Evolutionary conservation across 1,140 invertebrate genomes (phyloP).

Genomic region (Nephotettix cincticeps): DNA sequence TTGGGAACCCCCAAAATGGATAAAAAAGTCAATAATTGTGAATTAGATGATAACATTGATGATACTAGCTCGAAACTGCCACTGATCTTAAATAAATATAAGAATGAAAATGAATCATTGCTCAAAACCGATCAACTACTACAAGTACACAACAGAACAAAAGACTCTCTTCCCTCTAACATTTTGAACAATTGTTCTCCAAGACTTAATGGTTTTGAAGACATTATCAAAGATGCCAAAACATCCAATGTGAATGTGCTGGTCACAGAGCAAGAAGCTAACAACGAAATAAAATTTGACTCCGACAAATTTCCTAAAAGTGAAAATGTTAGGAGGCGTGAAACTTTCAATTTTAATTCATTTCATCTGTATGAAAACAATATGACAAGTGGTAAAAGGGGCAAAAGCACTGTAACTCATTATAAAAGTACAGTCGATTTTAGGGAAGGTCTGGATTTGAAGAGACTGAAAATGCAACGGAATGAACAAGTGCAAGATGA

Average conservation of each 20-base stretch:
- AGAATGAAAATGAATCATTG: not conserved
- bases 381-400: conserved; percentile 31
- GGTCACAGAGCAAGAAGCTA: conserved; percentile 53
- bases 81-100: not conserved
- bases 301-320: conserved; percentile 62
- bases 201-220: conserved; percentile 48
- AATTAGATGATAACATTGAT: conserved; percentile 37
- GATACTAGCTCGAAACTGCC: conserved; percentile 41
- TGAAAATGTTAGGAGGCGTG: conserved; percentile 35
- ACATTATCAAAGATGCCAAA: conserved; percentile 64
- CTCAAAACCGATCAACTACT: not conserved
- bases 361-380: conserved; percentile 38
- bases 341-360: conserved; percentile 32
- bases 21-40: conserved; percentile 15
- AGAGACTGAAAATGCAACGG: conserved; percentile 37
- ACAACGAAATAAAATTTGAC: conserved; percentile 58
- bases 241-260: conserved; percentile 65
- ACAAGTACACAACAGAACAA: not conserved
- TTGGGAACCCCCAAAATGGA: not conserved
- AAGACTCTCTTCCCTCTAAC: conserved; percentile 23
- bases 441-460: conserved; percentile 38
- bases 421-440: conserved; percentile 35
- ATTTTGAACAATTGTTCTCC: conserved; percentile 24
- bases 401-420: conserved; percentile 31
- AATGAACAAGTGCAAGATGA: conserved; percentile 23